A percentile compares a stretch with the other conserved stretches of the same genome.
Evolutionary conservation across 2,888 invertebrate genomes (phyloP).

Genomic region (Tenthredo mesomela): DNA sequence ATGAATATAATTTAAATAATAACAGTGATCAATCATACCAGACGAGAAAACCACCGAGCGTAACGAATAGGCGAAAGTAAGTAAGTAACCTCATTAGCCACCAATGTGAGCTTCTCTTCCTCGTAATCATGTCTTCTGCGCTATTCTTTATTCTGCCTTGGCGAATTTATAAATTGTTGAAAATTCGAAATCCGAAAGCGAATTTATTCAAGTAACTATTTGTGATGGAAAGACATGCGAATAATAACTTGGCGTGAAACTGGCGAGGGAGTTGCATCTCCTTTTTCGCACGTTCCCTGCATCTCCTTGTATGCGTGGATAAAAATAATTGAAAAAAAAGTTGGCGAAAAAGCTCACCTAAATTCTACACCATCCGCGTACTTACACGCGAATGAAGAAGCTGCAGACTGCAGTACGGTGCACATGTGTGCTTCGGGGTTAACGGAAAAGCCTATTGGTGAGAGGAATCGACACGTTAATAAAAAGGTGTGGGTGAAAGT

Average conservation of each 20-base stretch:
- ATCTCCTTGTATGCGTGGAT: background rate
- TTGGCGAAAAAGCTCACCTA: background rate
- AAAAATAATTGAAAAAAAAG: background rate
- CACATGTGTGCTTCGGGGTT: conserved; percentile 10
- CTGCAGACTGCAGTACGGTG: background rate
- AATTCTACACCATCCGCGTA: background rate
- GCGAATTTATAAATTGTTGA: background rate
- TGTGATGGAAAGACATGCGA: background rate
- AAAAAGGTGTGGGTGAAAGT: conserved; percentile 30
- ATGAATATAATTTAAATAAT: conserved; percentile 48
- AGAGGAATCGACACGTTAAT: conserved; percentile 37
- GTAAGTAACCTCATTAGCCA: background rate
- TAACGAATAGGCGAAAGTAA: conserved; percentile 15
- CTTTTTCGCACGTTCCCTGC: background rate
- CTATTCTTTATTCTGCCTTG: background rate
- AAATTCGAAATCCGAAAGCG: background rate
- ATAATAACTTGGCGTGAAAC: background rate
- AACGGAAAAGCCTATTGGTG: conserved; percentile 22
- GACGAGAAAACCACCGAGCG: conserved; percentile 16
- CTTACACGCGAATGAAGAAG: background rate
- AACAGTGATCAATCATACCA: conserved; percentile 43
- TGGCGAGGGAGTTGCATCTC: background rate
- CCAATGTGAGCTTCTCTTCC: background rate
- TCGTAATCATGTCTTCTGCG: background rate
- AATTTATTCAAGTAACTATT: background rate